Evolutionary conservation across 2,797 vertebrate species (phyloP), one percentile per base, ranked within the genome.

Genomic region (Pempheris klunzingeri): DNA sequence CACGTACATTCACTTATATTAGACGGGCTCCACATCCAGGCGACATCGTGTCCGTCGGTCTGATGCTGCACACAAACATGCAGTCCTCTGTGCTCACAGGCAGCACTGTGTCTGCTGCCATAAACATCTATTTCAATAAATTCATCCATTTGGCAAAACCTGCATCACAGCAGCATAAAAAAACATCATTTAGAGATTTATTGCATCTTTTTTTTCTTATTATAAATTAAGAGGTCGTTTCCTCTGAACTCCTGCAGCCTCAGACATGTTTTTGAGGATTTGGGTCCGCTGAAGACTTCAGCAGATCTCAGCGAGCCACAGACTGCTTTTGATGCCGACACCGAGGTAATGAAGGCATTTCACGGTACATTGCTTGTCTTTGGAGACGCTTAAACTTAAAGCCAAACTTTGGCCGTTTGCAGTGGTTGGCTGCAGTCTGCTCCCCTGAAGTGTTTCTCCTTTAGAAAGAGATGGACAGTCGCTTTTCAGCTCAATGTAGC

Each of bases 321-420:
- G 47, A 54, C 28, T 61, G 20, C 24, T 34, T 34, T 11, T 32
- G 12, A 46, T 30, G 53, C 34, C 7, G 11, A 12, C 30, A 20
- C 17, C 60, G 28, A 26, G 60, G 49, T 54, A 49, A 30, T 50
- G 24, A 53, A 50, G 22, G 38, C 13, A 58, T 59, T 70, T 80
- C 65, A 74, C 5, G 10, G 58, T 17, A 10, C 58, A 30, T 12
- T 43, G 57, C 47, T 60, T 4, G 4, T 55, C 26, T 62, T 44
- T 52, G 62, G 34, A 44, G 60, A 15, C 11, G 18, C 13, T 69
- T 9, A 18, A n/a, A 24, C 20, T 39, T 75, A 2, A 43, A 52
- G 14, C 53, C 46, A 59, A 30, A 38, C 44, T 54, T 14, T 39
- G 49, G 55, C 11, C 4, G 15, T 38, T 26, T 12, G 18, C 22